Evolutionary conservation across 1,140 invertebrate species (phyloP).

Genomic region (Leptinotarsa texana): DNA sequence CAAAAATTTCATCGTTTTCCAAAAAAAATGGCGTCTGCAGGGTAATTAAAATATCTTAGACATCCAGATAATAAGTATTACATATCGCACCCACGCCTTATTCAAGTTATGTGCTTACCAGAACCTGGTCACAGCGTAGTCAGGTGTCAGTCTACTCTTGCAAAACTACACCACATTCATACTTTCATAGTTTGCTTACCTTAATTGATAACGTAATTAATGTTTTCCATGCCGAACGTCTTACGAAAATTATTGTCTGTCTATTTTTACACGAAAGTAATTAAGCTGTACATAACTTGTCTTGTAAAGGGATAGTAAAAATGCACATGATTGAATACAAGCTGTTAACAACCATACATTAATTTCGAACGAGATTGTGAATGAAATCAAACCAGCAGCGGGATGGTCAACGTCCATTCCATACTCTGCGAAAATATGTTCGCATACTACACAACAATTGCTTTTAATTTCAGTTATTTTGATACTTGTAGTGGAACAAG

Average conservation of each 20-base stretch:
- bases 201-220: conserved; percentile 19
- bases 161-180: not conserved
- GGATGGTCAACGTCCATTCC: too few species aligned
- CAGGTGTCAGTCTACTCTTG: not conserved
- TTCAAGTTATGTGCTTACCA: conserved; percentile 9
- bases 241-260: conserved; percentile 1
- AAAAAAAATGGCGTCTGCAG: too few species aligned
- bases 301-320: not conserved
- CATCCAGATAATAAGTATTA: too few species aligned
- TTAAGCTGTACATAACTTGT: conserved; percentile 10
- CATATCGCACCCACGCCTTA: not conserved
- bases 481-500: too few species aligned
- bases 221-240: conserved; percentile 15
- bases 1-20: too few species aligned
- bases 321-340: conserved; percentile 1
- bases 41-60: too few species aligned
- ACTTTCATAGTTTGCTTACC: conserved; percentile 10
- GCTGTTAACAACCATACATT: conserved; percentile 3
- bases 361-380: conserved; percentile 9
- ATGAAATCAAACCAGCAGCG: not conserved
- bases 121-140: not conserved
- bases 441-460: too few species aligned
- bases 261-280: conserved; percentile 12
- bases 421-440: too few species aligned
- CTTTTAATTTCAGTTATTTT: too few species aligned